phyloP scores from a whole-genome alignment of 2,113 vertebrate species.

The Maccullochella peelii region DNA sequence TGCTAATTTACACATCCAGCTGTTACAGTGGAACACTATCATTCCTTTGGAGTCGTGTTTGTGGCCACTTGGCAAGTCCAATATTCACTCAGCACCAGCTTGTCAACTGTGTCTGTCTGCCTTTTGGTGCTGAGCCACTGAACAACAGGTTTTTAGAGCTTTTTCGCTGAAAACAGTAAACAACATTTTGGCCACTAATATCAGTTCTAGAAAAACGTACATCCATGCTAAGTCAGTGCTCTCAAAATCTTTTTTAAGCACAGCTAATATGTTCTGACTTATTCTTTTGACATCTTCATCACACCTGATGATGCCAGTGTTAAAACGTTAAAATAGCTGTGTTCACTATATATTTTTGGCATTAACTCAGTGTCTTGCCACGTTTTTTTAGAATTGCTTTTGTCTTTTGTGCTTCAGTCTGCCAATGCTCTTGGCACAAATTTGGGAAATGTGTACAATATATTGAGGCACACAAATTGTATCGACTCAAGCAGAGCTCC shows the following conservation, averaged over 20 bases:
- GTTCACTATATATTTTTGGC: constrained; percentile 17
- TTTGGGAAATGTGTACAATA: background rate
- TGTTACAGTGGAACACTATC: background rate
- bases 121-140: background rate
- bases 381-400: constrained; percentile 5
- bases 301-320: background rate
- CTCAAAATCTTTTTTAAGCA: background rate
- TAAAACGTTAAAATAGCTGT: constrained; percentile 4
- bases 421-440: constrained; percentile 22
- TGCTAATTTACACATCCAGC: background rate
- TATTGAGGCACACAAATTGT: constrained; percentile 4
- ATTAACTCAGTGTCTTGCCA: constrained; percentile 5
- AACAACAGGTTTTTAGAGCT: background rate
- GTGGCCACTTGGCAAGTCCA: background rate
- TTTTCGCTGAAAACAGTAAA: background rate
- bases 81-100: background rate
- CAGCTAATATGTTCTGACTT: background rate
- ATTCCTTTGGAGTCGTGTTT: background rate
- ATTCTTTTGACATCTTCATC: background rate
- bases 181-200: background rate
- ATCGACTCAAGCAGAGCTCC: constrained; percentile 23
- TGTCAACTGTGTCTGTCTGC: background rate
- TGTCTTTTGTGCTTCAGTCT: constrained; percentile 14
- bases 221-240: background rate
- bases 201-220: background rate